Base-by-base conservation (phyloP, 2,888 invertebrate genomes). In the Rhagonycha lutea region DNA sequence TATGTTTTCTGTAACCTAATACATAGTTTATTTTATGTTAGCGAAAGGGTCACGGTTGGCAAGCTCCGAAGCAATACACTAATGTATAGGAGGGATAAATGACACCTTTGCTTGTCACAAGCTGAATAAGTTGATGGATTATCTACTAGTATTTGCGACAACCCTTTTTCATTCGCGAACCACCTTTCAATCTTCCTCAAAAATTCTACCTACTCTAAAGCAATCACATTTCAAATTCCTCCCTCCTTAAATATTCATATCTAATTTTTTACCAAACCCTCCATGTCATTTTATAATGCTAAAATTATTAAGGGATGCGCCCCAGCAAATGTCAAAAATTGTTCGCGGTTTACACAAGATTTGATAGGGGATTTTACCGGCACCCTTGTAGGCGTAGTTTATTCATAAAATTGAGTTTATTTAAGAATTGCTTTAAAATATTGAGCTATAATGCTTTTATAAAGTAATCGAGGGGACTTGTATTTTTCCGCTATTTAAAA, bases 291-390 rank as follows among this genome's bases (percentile, higher is more conserved):
- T 86, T 84, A 84, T 85, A 85, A 86, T 85, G 85, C 85, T 84
- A 84, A 84, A 84, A 83, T 81, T 82, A 81, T 81, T 80, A 75
- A 79, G 83, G 84, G 81, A 80, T 83, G 82, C 80, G 74, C 85
- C 85, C 83, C 82, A 79, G 77, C 80, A 81, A 84, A 85, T 83
- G 87, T 87, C 87, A 86, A 84, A 86, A 86, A 86, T 86, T 84
- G 86, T 87, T 86, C 86, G 86, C 87, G 86, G 87, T 86, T 87
- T 87, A 86, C 86, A 83, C 83, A 82, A 82, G 84, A 85, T 86
- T 86, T 87, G 86, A 86, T 84, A 84, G 86, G 86, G 86, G 86
- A 77, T 74, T 77, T 77, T 69, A 24, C 60, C 61, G 14, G 23
- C 28, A 69, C 73, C 68, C 61, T 61, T 61, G 14, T 60, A 26